Evolutionary conservation across 2,888 invertebrate species (phyloP).

Genomic region (Mechanitis messenoides): DNA sequence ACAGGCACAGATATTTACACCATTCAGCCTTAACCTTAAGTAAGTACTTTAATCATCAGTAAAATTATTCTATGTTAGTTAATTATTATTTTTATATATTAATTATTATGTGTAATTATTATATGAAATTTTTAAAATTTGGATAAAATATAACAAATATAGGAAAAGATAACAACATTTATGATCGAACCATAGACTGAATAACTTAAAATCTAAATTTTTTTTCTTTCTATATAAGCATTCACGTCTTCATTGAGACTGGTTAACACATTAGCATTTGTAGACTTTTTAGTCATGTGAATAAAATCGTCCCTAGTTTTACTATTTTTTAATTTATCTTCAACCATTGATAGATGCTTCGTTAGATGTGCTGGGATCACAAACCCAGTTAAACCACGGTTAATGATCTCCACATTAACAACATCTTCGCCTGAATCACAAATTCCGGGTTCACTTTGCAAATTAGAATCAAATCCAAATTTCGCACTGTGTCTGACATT

Average conservation of each 20-base stretch:
- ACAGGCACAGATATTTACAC: too few relatives aligned
- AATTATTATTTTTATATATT: too few relatives aligned
- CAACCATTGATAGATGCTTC: constrained; percentile 32
- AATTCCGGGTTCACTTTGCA: constrained; percentile 44
- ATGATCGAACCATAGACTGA: not conserved
- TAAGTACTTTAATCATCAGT: too few relatives aligned
- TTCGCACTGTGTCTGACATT: constrained; percentile 46
- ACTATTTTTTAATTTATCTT: constrained; percentile 33
- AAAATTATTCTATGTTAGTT: too few relatives aligned
- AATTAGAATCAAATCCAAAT: constrained; percentile 36
- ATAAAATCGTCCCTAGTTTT: constrained; percentile 15
- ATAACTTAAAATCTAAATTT: constrained; percentile 5
- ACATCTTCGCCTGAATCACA: constrained; percentile 49
- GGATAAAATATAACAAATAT: too few relatives aligned
- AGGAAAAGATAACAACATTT: not conserved
- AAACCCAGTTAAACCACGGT: constrained; percentile 63
- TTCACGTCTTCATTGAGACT: constrained; percentile 40
- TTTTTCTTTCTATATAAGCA: constrained; percentile 31
- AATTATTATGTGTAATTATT: too few relatives aligned
- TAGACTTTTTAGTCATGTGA: constrained; percentile 22
- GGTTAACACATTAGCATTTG: constrained; percentile 29
- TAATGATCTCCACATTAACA: constrained; percentile 60
- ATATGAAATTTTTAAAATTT: too few relatives aligned
- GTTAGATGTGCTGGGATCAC: constrained; percentile 51
- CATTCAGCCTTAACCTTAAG: too few relatives aligned